These are phyloP conservation scores for Papilio helenus DNA, from an alignment of 1,140 invertebrate genomes.

Conservation along the genomic window DNA sequence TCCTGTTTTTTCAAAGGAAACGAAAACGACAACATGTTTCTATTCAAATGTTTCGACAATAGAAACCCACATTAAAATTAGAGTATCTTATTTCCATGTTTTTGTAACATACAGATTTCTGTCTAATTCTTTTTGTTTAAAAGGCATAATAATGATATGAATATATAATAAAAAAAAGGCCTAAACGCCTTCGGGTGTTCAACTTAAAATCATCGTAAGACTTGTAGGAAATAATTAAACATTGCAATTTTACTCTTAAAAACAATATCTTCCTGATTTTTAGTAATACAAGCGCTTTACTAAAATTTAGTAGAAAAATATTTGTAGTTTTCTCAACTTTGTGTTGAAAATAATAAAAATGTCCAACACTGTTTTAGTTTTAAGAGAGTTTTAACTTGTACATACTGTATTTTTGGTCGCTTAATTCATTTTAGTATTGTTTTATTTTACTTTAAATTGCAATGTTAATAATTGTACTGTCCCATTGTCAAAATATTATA, in stretches of 20 bases:
- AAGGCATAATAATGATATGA: slow-evolving; percentile 24
- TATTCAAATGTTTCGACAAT: no score
- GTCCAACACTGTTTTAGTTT: slow-evolving; percentile 8
- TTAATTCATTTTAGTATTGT: background rate
- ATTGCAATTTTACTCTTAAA: slow-evolving; percentile 24
- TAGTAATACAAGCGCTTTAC: slow-evolving; percentile 32
- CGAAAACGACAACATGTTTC: no score
- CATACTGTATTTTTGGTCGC: slow-evolving; percentile 29
- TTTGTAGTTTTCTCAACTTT: background rate
- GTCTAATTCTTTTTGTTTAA: background rate
- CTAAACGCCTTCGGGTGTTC: slow-evolving; percentile 12
- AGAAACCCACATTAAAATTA: no score
- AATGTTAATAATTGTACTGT: background rate
- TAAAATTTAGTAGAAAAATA: slow-evolving; percentile 13
- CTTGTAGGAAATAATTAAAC: slow-evolving; percentile 39
- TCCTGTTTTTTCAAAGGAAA: no score
- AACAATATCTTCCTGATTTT: slow-evolving; percentile 25
- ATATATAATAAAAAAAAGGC: slow-evolving; percentile 21
- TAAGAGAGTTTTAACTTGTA: slow-evolving; percentile 34
- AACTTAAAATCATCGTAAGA: slow-evolving; percentile 33
- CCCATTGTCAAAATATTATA: background rate
- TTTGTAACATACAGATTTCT: no score
- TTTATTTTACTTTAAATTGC: slow-evolving; percentile 10
- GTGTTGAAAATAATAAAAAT: background rate
- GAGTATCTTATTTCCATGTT: no score